A percentile compares a stretch with the other conserved stretches of the same genome.
phyloP scores from a whole-genome alignment of 64 coral and sea anemone genomes.

The Montipora sp. region DNA sequence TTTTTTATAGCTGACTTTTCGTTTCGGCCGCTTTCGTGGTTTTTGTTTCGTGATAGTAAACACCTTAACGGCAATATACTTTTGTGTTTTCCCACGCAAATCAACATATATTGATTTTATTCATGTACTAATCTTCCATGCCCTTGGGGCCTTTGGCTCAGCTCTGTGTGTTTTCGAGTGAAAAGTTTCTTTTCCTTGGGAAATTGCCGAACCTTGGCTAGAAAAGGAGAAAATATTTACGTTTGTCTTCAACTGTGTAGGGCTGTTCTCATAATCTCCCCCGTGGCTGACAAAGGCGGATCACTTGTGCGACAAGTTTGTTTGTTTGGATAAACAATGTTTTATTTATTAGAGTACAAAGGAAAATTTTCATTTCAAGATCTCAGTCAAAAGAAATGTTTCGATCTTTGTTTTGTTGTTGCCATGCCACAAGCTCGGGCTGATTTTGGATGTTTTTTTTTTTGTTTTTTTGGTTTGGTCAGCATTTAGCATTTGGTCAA shows the following conservation, averaged over 20 bases:
- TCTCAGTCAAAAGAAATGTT: too few relatives aligned
- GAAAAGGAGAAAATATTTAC: too few relatives aligned
- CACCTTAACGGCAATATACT: slow-evolving; percentile 12
- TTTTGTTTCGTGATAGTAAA: slow-evolving; percentile 26
- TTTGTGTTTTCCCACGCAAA: slow-evolving; percentile 21
- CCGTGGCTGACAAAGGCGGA: neutral
- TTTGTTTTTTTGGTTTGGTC: neutral
- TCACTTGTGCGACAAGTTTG: neutral
- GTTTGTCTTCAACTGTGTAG: too few relatives aligned
- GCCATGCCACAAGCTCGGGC: neutral
- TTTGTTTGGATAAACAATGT: neutral
- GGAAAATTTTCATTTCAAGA: neutral
- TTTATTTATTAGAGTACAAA: neutral
- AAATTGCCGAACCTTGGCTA: too few relatives aligned
- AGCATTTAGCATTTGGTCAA: neutral
- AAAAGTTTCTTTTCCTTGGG: too few relatives aligned
- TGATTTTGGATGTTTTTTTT: neutral
- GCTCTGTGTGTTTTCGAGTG: neutral
- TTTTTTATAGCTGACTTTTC: neutral
- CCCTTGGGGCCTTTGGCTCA: neutral
- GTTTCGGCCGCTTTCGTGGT: neutral
- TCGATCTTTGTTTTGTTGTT: neutral
- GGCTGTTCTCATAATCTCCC: neutral
- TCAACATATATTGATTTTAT: neutral
- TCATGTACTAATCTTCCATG: neutral